Conservation (phyloP, 2,113 vertebrate species). For the Alosa alosa region DNA sequence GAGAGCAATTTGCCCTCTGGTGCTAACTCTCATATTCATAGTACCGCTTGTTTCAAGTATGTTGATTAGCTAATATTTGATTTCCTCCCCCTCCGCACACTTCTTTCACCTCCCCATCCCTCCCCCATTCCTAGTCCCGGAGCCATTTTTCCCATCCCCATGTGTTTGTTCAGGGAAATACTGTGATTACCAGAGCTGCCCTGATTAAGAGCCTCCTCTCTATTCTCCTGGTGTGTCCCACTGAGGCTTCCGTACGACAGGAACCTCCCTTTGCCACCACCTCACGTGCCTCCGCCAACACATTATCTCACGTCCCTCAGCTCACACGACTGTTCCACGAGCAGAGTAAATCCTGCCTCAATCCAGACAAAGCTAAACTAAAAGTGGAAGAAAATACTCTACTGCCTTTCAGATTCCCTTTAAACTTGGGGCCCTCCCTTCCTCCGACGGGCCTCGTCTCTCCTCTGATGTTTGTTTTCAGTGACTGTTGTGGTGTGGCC, state of each 20-base stretch:
- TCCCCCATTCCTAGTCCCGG: slow-evolving; percentile 6
- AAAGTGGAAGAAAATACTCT: too few relatives aligned
- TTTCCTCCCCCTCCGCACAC: slow-evolving; percentile 29
- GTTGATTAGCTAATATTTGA: slow-evolving; percentile 72
- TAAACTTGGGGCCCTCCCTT: too few relatives aligned
- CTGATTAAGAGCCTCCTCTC: slow-evolving; percentile 25
- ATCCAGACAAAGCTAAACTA: too few relatives aligned
- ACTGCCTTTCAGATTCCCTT: too few relatives aligned
- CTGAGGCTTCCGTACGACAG: not conserved
- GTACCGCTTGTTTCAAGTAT: slow-evolving; percentile 66
- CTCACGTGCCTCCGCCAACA: not conserved
- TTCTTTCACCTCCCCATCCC: not conserved
- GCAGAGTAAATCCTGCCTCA: too few relatives aligned
- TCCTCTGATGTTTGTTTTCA: too few relatives aligned
- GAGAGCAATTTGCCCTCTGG: slow-evolving; percentile 47
- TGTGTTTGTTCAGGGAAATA: slow-evolving; percentile 63
- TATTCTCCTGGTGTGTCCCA: not conserved
- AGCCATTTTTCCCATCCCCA: slow-evolving; percentile 43
- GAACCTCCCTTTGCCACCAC: not conserved
- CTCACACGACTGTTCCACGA: not conserved
- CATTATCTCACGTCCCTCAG: not conserved
- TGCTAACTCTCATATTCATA: slow-evolving; percentile 62
- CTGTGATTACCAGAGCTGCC: slow-evolving; percentile 56
- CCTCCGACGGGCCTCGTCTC: too few relatives aligned
- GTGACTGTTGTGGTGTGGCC: not conserved